A percentile compares a stretch with the other conserved stretches of the same genome.
Evolutionary conservation across 30 jellyfish, hydroid and myxozoan species (phyloP).

Genomic region (Turritopsis rubra): DNA sequence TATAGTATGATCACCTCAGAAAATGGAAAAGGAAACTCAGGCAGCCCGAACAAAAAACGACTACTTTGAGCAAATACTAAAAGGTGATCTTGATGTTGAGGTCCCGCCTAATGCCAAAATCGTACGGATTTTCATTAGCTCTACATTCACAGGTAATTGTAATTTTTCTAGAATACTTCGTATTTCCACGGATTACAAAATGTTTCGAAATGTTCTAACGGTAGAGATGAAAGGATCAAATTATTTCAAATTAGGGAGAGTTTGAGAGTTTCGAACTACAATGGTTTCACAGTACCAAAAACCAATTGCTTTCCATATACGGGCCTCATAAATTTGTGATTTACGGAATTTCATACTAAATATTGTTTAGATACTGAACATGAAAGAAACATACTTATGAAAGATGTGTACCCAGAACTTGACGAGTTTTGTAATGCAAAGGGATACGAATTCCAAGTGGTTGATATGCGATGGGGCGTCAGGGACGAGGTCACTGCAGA

Average conservation of each 20-base stretch:
- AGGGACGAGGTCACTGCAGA: slow-evolving; percentile 91
- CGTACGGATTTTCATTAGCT: slow-evolving; percentile 70
- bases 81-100: slow-evolving; percentile 47
- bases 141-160: slow-evolving; percentile 72
- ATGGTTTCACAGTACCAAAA: no score
- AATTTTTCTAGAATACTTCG: not conserved
- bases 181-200: not conserved
- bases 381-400: slow-evolving; percentile 69
- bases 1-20: not conserved
- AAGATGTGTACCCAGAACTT: slow-evolving; percentile 67
- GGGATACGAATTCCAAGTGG: slow-evolving; percentile 89
- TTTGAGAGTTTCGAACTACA: no score
- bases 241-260: not conserved
- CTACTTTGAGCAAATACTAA: not conserved
- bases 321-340: no score
- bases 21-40: not conserved
- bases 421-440: slow-evolving; percentile 68
- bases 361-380: slow-evolving; percentile 66
- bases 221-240: no score
- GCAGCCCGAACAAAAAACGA: not conserved
- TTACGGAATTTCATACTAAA: no score
- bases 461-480: slow-evolving; percentile 94
- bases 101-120: slow-evolving; percentile 65
- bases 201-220: no score
- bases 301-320: slow-evolving; percentile 15